These are phyloP conservation scores for Calephelis nemesis DNA, from an alignment of 1,140 invertebrate genomes.

Conservation along the genomic window DNA sequence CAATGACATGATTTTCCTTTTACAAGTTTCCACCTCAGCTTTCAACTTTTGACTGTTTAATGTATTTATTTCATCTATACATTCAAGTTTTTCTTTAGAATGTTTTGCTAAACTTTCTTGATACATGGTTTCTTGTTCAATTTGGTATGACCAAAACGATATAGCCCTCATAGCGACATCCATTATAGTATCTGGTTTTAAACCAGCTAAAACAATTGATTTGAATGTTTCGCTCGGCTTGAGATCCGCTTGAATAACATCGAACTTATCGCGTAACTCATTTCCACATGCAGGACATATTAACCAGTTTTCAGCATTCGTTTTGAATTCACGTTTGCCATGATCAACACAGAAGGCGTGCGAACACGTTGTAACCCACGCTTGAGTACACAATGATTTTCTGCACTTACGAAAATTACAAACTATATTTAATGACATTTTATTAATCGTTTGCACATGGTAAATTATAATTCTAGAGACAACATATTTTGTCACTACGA, in stretches of 20 bases:
- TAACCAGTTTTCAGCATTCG: constrained; percentile 63
- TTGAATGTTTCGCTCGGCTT: constrained; percentile 76
- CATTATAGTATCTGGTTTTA: constrained; percentile 76
- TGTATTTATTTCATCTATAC: constrained; percentile 68
- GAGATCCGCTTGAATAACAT: constrained; percentile 78
- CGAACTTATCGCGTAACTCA: constrained; percentile 74
- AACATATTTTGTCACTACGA: neutral
- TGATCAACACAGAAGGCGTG: constrained; percentile 79
- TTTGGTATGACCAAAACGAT: constrained; percentile 79
- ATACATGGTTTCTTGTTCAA: constrained; percentile 74
- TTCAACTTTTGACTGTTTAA: constrained; percentile 71
- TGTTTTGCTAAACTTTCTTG: constrained; percentile 72
- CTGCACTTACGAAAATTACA: constrained; percentile 79
- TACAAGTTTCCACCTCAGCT: constrained; percentile 67
- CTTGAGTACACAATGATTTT: constrained; percentile 67
- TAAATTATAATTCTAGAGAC: neutral
- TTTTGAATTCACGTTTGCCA: constrained; percentile 73
- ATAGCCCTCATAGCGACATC: constrained; percentile 78
- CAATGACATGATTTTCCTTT: constrained; percentile 66
- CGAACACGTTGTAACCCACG: constrained; percentile 80
- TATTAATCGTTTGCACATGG: constrained; percentile 3
- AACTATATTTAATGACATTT: constrained; percentile 67
- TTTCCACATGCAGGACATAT: constrained; percentile 75
- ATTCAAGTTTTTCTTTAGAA: constrained; percentile 65
- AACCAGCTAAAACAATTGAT: constrained; percentile 75